Percentiles rank a stretch among this genome's conserved stretches.
Evolutionary conservation across 2,113 vertebrate species (phyloP).

Genomic region (Lepidothrix coronata): DNA sequence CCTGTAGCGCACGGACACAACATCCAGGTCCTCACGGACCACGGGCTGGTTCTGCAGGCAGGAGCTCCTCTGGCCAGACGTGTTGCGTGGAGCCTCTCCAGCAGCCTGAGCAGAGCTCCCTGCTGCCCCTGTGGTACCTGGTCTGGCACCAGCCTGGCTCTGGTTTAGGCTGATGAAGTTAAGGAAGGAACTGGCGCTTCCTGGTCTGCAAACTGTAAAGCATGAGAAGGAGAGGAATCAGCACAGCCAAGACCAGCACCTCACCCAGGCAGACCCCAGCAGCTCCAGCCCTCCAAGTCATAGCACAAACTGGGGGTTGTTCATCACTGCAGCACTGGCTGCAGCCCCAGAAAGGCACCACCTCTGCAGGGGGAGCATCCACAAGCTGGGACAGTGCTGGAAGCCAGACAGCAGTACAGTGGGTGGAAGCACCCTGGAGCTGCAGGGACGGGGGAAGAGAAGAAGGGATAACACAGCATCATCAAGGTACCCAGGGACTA

Average conservation of each 20-base stretch:
- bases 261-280: not conserved
- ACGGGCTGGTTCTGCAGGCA: conserved; percentile 82
- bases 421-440: not conserved
- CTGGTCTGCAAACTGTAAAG: conserved; percentile 70
- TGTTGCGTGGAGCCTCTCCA: not conserved
- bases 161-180: conserved; percentile 56
- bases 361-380: not conserved
- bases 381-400: not conserved
- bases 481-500: not conserved
- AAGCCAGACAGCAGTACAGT: not conserved
- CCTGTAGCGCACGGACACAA: conserved; percentile 84
- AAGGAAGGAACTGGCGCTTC: conserved; percentile 21
- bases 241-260: not conserved
- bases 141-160: conserved; percentile 1
- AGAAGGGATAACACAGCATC: not conserved
- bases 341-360: not conserved
- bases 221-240: not conserved
- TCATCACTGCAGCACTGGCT: not conserved
- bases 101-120: not conserved
- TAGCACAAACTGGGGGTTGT: not conserved
- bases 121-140: not conserved
- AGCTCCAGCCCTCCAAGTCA: not conserved
- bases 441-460: not conserved
- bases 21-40: conserved; percentile 84
- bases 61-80: not conserved